Evolutionary conservation across 2,888 invertebrate species (phyloP).

Genomic region (Aleiodes alternator): DNA sequence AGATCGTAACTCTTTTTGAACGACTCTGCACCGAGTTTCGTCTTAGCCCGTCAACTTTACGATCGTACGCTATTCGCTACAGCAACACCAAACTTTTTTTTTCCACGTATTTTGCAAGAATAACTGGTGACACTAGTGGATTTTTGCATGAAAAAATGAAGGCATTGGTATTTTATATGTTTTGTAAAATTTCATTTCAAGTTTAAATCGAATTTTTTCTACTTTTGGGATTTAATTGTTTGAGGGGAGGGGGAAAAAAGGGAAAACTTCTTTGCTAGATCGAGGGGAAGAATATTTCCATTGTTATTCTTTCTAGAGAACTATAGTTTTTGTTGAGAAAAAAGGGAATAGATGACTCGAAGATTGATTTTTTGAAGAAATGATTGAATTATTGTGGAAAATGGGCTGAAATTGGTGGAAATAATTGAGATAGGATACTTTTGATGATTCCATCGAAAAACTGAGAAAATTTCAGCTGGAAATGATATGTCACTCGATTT

Average conservation of each 20-base stretch:
- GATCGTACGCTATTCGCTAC: conserved; percentile 45
- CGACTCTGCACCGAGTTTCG: conserved; percentile 51
- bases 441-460: too few relatives aligned
- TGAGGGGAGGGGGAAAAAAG: neutral
- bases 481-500: too few relatives aligned
- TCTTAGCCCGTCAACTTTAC: conserved; percentile 48
- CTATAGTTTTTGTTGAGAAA: too few relatives aligned
- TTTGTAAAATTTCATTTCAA: conserved; percentile 11
- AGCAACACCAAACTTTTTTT: conserved; percentile 19
- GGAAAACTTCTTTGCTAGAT: neutral
- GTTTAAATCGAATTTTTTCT: conserved; percentile 3
- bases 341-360: too few relatives aligned
- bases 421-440: neutral
- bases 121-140: too few relatives aligned
- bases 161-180: conserved; percentile 4
- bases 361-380: neutral
- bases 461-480: too few relatives aligned
- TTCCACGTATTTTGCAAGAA: too few relatives aligned
- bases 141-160: neutral
- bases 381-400: neutral
- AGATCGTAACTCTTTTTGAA: conserved; percentile 47
- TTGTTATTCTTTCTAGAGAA: too few relatives aligned
- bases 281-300: too few relatives aligned
- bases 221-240: conserved; percentile 24
- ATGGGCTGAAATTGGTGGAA: too few relatives aligned